Conservation (phyloP, 2,888 invertebrate species). For the Dyspetes luteomarginatus region DNA sequence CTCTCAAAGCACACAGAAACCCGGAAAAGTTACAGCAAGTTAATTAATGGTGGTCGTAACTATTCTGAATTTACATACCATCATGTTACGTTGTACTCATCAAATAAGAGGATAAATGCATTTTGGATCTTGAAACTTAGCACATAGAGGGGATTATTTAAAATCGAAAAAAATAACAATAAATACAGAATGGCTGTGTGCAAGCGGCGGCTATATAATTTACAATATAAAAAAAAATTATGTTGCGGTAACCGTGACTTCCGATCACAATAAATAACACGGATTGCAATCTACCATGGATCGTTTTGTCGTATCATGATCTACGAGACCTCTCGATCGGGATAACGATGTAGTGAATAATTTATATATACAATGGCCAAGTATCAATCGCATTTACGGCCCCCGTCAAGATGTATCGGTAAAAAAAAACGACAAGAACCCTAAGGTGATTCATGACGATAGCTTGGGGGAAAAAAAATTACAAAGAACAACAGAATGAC, state of each 20-base stretch:
- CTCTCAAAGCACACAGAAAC: too few relatives aligned
- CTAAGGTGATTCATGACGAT: constrained; percentile 16
- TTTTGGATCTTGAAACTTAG: too few relatives aligned
- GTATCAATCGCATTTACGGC: constrained; percentile 24
- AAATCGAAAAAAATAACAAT: too few relatives aligned
- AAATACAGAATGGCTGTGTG: not conserved
- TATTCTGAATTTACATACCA: too few relatives aligned
- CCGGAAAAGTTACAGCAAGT: too few relatives aligned
- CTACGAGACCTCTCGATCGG: constrained; percentile 13
- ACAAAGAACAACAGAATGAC: too few relatives aligned
- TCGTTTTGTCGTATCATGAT: constrained; percentile 46
- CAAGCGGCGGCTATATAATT: not conserved
- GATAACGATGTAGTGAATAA: not conserved
- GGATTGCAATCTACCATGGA: constrained; percentile 38
- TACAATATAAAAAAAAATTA: not conserved
- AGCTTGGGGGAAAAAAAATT: not conserved
- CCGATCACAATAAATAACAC: constrained; percentile 37
- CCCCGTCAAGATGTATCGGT: too few relatives aligned
- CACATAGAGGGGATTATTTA: too few relatives aligned
- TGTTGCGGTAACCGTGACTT: constrained; percentile 49
- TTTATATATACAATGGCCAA: constrained; percentile 23
- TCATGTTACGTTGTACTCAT: too few relatives aligned
- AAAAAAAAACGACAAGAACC: not conserved
- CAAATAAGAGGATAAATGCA: too few relatives aligned
- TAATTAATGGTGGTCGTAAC: too few relatives aligned